Evolutionary conservation across 1,140 invertebrate genomes (phyloP), one percentile per base, ranked within the genome.

Genomic region (Hyposmocoma kahamanoa): DNA sequence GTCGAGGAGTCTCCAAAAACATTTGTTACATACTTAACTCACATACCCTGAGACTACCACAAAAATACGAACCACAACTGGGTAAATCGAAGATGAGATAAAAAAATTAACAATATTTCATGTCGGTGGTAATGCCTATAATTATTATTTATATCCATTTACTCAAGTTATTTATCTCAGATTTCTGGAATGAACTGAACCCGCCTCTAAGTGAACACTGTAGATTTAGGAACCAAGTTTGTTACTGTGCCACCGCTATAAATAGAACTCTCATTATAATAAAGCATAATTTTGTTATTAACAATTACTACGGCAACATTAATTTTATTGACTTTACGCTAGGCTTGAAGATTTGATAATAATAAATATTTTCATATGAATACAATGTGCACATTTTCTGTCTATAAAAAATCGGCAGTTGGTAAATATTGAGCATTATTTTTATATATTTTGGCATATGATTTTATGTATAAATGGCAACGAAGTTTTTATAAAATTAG

Each of bases 231-330:
- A 83, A 80, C 76, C 63, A 68, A 72, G 64, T 72, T 61, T 65
- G 65, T 54, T 53, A 65, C 71, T 71, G 67, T 72, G 72, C 71
- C 65, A 67, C 54, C 67, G 56, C 64, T 71, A 77, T 77, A 84
- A 73, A 82, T 80, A 82, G 53, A 84, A 74, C 71, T 84, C 73
- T 81, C 65, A 64, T 75, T 59, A 72, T 67, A 72, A 74, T 80
- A 78, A 84, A 82, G 75, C 75, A 82, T 75, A 71, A 74, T 81
- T 82, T 82, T 71, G 67, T 80, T 59, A 74, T 72, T 62, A 79
- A 81, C 72, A 79, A 80, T 51, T 65, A 73, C 74, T 82, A 80
- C 68, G 50, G 71, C 76, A 80, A 82, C 71, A 75, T 84, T 78
- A 77, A n/a, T 69, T 69, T 36, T 64, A 75, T 74, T 64, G 69